Evolutionary conservation across 2,797 vertebrate genomes (phyloP).

Genomic region (Characodon lateralis): DNA sequence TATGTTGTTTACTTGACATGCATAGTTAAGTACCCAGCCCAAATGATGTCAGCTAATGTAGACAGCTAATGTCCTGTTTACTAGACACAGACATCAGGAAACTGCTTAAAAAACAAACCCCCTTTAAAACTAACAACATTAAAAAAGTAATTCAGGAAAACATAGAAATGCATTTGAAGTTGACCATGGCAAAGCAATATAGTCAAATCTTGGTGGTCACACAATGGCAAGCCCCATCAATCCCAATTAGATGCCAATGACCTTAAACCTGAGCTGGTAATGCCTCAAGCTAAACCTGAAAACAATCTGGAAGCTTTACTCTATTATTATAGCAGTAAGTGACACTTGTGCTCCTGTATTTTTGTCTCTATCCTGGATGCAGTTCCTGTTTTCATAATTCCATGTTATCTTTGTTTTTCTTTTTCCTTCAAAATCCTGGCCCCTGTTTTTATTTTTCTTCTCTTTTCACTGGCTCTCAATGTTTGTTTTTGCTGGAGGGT

Average conservation of each 20-base stretch:
- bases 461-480: background rate
- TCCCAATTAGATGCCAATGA: background rate
- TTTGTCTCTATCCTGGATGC: background rate
- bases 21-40: background rate
- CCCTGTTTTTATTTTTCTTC: background rate
- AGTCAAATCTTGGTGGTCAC: background rate
- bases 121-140: background rate
- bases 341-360: background rate
- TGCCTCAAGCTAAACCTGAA: background rate
- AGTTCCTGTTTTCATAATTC: background rate
- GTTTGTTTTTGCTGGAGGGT: background rate
- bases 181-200: background rate
- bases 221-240: background rate
- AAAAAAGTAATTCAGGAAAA: background rate
- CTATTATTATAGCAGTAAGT: background rate
- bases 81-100: background rate
- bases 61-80: background rate
- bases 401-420: background rate
- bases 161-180: background rate
- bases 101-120: background rate
- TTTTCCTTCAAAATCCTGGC: background rate
- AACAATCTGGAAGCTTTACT: background rate
- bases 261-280: background rate
- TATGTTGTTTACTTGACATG: slow-evolving; percentile 20
- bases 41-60: background rate